A percentile compares a stretch with the other conserved stretches of the same genome.
These are phyloP conservation scores for Sesia bembeciformis DNA, from an alignment of 2,888 invertebrate species.

Conservation along the genomic window DNA sequence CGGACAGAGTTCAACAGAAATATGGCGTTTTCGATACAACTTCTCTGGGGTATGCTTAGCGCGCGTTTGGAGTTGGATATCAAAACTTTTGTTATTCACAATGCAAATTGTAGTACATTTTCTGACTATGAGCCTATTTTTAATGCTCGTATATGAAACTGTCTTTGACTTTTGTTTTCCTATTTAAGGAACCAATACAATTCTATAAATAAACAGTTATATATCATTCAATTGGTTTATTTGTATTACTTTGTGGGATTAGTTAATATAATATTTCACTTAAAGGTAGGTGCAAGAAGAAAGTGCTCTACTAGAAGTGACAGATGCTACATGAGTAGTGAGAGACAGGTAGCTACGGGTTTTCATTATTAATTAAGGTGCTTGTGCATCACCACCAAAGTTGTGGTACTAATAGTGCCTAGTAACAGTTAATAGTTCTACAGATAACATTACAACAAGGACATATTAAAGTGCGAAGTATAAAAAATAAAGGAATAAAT, in stretches of 20 bases:
- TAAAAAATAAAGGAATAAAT: no score
- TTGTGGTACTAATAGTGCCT: neutral
- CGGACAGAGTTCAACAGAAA: conserved; percentile 43
- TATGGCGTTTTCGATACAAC: conserved; percentile 39
- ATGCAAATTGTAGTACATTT: no score
- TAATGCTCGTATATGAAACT: no score
- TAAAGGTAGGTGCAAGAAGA: conserved; percentile 22
- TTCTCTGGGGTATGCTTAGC: neutral
- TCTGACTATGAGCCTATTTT: no score
- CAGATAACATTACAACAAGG: conserved; percentile 11
- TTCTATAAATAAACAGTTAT: no score
- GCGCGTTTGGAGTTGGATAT: neutral
- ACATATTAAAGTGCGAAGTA: neutral
- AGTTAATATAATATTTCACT: no score
- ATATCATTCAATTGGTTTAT: no score
- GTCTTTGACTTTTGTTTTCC: no score
- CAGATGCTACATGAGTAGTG: conserved; percentile 6
- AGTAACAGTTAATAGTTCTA: neutral
- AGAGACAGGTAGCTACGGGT: conserved; percentile 11
- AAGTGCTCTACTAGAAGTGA: conserved; percentile 34
- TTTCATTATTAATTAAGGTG: conserved; percentile 24
- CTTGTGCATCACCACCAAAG: conserved; percentile 33
- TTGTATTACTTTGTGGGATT: no score
- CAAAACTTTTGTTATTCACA: neutral
- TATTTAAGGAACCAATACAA: no score